Percentiles rank a stretch among this genome's conserved stretches.
phyloP scores from a whole-genome alignment of 2,113 vertebrate genomes.

The Chlamydotis undulata region DNA sequence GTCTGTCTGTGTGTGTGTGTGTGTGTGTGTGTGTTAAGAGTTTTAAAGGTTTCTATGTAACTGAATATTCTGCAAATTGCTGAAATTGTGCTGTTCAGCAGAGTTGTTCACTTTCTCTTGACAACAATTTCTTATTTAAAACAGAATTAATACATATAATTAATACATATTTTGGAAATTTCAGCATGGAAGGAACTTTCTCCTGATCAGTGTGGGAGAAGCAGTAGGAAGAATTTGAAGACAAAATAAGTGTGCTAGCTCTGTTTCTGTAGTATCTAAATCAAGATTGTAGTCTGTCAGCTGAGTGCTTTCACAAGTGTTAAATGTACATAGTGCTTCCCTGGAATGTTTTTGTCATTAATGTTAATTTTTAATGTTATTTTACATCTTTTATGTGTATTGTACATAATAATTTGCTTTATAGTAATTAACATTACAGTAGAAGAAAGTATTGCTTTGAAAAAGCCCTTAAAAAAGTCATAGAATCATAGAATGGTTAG shows the following conservation, averaged over 20 bases:
- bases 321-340: background rate
- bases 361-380: background rate
- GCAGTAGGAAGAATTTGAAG: background rate
- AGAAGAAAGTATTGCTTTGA: background rate
- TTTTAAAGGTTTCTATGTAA: background rate
- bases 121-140: background rate
- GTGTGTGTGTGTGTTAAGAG: background rate
- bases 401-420: background rate
- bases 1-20: too few relatives aligned
- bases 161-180: background rate
- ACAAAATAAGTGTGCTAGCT: background rate
- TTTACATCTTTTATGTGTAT: background rate
- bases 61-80: background rate
- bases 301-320: background rate
- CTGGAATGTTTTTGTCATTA: background rate
- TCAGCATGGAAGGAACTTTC: background rate
- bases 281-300: background rate
- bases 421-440: background rate
- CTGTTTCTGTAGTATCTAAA: background rate
- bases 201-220: background rate
- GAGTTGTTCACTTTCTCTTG: background rate
- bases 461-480: background rate
- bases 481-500: too few relatives aligned
- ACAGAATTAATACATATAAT: background rate
- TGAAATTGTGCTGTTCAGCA: background rate